These are phyloP conservation scores for Myoxocephalus aenaeus DNA, from an alignment of 2,797 vertebrate genomes.

Conservation along the genomic window DNA sequence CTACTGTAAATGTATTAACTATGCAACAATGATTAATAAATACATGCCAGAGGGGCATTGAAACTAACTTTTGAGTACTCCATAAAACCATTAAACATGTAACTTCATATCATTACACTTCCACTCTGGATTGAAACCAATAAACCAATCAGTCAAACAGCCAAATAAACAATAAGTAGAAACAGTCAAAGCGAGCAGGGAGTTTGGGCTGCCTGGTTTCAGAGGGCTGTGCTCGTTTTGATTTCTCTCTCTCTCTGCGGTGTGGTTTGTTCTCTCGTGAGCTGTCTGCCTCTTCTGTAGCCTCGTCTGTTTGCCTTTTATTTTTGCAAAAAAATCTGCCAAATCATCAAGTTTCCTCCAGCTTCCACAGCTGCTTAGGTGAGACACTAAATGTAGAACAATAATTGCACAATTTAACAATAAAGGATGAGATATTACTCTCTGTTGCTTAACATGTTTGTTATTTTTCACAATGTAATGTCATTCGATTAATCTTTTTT, in stretches of 20 bases:
- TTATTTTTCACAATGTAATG: constrained; percentile 54
- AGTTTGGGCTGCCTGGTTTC: constrained; percentile 55
- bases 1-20: background rate
- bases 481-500: constrained; percentile 63
- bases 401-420: constrained; percentile 66
- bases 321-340: constrained; percentile 64
- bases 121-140: constrained; percentile 49
- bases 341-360: constrained; percentile 59
- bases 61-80: constrained; percentile 15
- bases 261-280: constrained; percentile 72
- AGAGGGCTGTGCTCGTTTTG: constrained; percentile 68
- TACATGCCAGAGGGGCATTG: background rate
- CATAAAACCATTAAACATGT: constrained; percentile 39
- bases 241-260: constrained; percentile 72
- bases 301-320: constrained; percentile 71
- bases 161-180: constrained; percentile 68
- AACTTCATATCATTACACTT: constrained; percentile 59
- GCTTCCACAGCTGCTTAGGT: constrained; percentile 58
- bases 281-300: constrained; percentile 65
- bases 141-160: constrained; percentile 64
- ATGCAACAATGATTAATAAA: constrained; percentile 14
- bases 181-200: constrained; percentile 39
- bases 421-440: constrained; percentile 61
- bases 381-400: constrained; percentile 65
- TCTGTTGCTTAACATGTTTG: constrained; percentile 48